Percentiles rank a stretch among this genome's conserved stretches.
These are phyloP conservation scores for Acrocyrtus sp. DNA, from an alignment of 2,888 invertebrate genomes.

Conservation along the genomic window DNA sequence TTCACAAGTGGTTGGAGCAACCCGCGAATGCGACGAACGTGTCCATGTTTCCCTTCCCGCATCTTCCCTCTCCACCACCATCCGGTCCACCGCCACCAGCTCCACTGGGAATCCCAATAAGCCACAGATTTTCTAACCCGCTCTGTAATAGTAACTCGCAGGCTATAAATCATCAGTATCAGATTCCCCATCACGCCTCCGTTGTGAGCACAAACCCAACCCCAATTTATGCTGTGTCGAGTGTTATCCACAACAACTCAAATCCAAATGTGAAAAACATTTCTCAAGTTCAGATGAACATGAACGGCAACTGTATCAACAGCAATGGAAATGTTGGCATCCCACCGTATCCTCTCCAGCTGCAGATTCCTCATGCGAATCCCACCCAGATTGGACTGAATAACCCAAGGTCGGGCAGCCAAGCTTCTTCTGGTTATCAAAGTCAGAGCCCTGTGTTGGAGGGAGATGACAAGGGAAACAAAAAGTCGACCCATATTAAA, in stretches of 20 bases:
- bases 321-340: conserved; percentile 15
- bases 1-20: conserved; percentile 71
- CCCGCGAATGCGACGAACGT: conserved; percentile 67
- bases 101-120: conserved; percentile 64
- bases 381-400: conserved; percentile 24
- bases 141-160: conserved; percentile 42
- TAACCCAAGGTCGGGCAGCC: conserved; percentile 58
- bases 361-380: conserved; percentile 31
- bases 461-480: conserved; percentile 57
- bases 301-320: conserved; percentile 28
- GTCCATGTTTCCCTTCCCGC: conserved; percentile 61
- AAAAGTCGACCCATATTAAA: conserved; percentile 46
- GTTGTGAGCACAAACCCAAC: conserved; percentile 38
- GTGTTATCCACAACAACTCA: conserved; percentile 59
- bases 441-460: conserved; percentile 62
- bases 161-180: conserved; percentile 62
- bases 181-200: conserved; percentile 59
- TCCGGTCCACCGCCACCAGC: conserved; percentile 65
- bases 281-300: conserved; percentile 58
- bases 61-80: conserved; percentile 59
- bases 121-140: conserved; percentile 47
- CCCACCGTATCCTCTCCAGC: conserved; percentile 52
- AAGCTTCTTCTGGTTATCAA: conserved; percentile 63
- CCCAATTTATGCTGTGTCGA: conserved; percentile 62
- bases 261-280: conserved; percentile 63